phyloP scores from a whole-genome alignment of 2,113 vertebrate species.

The Martes martes region DNA sequence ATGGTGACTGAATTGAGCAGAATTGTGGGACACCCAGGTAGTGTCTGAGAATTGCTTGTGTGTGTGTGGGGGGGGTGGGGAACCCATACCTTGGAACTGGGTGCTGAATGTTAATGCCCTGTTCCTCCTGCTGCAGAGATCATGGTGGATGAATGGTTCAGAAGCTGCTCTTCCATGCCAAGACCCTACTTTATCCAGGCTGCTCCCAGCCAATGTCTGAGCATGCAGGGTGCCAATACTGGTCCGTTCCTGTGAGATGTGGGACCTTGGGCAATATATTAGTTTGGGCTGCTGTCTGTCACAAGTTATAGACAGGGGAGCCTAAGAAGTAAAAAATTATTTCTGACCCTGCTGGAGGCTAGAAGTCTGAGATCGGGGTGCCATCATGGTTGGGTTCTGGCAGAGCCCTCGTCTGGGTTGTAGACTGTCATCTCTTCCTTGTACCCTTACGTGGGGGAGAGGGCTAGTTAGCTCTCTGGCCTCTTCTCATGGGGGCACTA shows the following conservation, averaged over 20 bases:
- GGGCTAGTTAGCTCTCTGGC: background rate
- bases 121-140: background rate
- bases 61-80: rapidly evolving
- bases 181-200: background rate
- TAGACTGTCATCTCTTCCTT: background rate
- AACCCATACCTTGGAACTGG: background rate
- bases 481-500: background rate
- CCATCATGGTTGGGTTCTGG: background rate
- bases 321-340: background rate
- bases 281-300: background rate
- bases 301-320: background rate
- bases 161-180: background rate
- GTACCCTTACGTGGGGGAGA: background rate
- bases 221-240: no score
- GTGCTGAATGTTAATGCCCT: no score
- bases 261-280: background rate
- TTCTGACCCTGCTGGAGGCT: background rate
- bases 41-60: background rate
- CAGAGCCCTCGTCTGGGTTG: background rate
- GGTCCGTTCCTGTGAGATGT: background rate
- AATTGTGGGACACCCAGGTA: background rate
- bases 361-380: background rate
- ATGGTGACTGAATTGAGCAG: background rate
- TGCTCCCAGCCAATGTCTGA: background rate
- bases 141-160: background rate